Base-by-base conservation (phyloP, 2,888 invertebrate species). In the Drosophila rubida region DNA sequence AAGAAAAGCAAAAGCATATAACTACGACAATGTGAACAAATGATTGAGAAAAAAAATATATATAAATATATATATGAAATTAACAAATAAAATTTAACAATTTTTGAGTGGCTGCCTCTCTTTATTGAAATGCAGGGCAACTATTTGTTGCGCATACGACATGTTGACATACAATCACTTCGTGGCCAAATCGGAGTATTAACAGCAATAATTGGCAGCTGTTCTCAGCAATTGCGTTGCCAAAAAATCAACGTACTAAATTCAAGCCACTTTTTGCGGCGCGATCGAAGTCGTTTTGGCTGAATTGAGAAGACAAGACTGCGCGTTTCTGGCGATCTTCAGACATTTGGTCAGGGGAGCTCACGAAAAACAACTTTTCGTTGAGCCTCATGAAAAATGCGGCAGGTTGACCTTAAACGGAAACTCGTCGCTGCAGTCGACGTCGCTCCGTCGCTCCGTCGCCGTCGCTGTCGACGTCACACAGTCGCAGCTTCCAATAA, bases 351-450 rank as follows among this genome's bases (percentile, higher is more conserved):
- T 69, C 85, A 78, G 50, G 61, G 50, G 50, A 30, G 64, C 72
- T 58, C 54, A 84, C 75, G 75, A 78, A 78, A 80, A 88, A 61
- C 84, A 80, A 80, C 80, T 87, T 87, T 88, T 78, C 79, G 87
- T 51, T 71, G 13, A 53, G 6, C 50, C 51, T 63, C 69, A 51
- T 72, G 88, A 83, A 88, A 88, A 85, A 85, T 74, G 71, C 80
- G 74, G 69, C 81, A 66, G 68, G 76, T 70, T 86, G 84, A 88
- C 84, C 88, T 84, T 84, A 84, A 83, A 88, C 84, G 87, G 88
- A 84, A 84, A 88, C 84, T 75, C 71, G 84, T 80, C 69, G 67
- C 27, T 73, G 73, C 58, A 69, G 61, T 65, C 76, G 54, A 30
- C 5, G 75, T 32, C 16, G 16, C 5, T 14, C n/a, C n/a, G 57